Percentiles rank a stretch among this genome's conserved stretches.
phyloP scores from a whole-genome alignment of 2,113 vertebrate genomes.

The Pelvicachromis taeniatus region DNA sequence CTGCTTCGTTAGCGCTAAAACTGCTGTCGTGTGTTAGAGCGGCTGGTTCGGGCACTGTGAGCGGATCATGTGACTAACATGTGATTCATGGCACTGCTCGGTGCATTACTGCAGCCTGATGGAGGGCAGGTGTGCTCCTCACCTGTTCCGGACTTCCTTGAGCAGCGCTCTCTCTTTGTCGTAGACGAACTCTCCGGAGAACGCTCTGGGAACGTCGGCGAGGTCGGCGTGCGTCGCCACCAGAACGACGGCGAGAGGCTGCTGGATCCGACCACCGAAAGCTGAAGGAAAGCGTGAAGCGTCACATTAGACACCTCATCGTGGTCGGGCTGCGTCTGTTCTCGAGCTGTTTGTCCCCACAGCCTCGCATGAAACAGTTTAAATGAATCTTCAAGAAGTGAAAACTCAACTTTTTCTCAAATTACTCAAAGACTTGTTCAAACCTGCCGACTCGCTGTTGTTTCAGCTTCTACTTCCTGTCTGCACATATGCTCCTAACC shows the following conservation, averaged over 20 bases:
- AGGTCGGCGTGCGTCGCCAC: conserved; percentile 95
- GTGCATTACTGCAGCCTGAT: neutral
- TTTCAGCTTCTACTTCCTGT: neutral
- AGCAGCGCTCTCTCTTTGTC: conserved; percentile 85
- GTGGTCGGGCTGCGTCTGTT: too few relatives aligned
- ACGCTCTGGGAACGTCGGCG: conserved; percentile 85
- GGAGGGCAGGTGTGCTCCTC: neutral
- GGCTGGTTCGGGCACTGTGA: too few relatives aligned
- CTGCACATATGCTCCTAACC: neutral
- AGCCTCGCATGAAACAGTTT: accelerated
- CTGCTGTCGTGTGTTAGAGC: neutral
- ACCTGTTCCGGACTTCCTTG: conserved; percentile 92
- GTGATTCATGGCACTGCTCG: neutral
- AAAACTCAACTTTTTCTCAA: neutral
- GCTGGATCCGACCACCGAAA: conserved; percentile 87
- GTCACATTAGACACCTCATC: neutral
- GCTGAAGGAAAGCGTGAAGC: conserved; percentile 59
- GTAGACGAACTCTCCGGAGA: conserved; percentile 90
- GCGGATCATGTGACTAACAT: neutral
- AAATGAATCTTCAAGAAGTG: neutral
- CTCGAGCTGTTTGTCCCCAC: too few relatives aligned
- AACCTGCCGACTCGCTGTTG: neutral
- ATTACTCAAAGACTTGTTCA: neutral
- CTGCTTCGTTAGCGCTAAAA: neutral
- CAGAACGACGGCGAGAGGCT: conserved; percentile 82